Conservation (phyloP, 2,113 vertebrate genomes). For the Natator depressus region DNA sequence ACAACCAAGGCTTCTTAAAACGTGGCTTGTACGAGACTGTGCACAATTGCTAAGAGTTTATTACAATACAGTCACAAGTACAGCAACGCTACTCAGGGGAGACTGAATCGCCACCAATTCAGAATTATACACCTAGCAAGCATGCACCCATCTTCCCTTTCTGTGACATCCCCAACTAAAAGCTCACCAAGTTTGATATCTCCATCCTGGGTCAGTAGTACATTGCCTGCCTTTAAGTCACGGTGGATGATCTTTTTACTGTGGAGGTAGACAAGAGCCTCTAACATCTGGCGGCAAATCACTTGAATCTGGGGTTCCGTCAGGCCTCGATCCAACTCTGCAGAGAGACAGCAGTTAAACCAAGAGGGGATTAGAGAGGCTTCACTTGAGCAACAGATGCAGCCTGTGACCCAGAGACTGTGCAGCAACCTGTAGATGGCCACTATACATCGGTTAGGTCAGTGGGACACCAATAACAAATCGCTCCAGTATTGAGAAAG, state of each 20-base stretch:
- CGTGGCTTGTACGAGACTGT: neutral
- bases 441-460: neutral
- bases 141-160: neutral
- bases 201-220: slow-evolving; percentile 93
- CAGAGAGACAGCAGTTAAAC: neutral
- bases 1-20: accelerated
- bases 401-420: neutral
- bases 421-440: neutral
- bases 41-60: accelerated
- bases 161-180: accelerated
- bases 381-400: neutral
- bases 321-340: slow-evolving; percentile 94
- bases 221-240: slow-evolving; percentile 96
- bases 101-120: neutral
- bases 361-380: accelerated
- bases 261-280: slow-evolving; percentile 92
- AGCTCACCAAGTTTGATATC: slow-evolving; percentile 94
- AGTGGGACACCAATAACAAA: accelerated
- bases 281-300: slow-evolving; percentile 94
- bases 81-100: neutral
- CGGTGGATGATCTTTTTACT: slow-evolving; percentile 96
- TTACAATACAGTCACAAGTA: accelerated
- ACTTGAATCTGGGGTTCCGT: slow-evolving; percentile 94
- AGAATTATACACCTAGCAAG: accelerated
- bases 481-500: neutral